Percentiles rank a stretch among this genome's conserved stretches.
These are phyloP conservation scores for Danaus chrysippus DNA, from an alignment of 2,888 invertebrate species.

Conservation along the genomic window DNA sequence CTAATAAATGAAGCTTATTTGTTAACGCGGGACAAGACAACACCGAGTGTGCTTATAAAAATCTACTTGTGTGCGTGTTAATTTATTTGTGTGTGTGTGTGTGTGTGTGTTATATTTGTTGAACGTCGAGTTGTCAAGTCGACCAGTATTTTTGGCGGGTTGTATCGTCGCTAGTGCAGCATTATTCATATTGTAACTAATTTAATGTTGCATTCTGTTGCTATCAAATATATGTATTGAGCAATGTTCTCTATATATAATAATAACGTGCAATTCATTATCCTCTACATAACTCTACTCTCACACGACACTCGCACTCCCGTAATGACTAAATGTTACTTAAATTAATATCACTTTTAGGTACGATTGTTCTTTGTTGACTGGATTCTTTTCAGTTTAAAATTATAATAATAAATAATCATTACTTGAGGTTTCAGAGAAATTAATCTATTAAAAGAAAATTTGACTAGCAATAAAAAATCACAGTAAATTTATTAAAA, in stretches of 20 bases:
- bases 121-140: background rate
- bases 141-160: too few relatives aligned
- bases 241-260: slow-evolving; percentile 1
- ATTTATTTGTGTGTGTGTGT: background rate
- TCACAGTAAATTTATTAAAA: slow-evolving; percentile 40
- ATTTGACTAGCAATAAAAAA: slow-evolving; percentile 49
- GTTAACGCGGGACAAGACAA: slow-evolving; percentile 8
- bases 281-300: slow-evolving; percentile 35
- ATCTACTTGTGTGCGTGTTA: slow-evolving; percentile 5
- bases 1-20: slow-evolving; percentile 7
- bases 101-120: slow-evolving; percentile 2
- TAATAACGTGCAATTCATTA: slow-evolving; percentile 34
- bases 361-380: slow-evolving; percentile 42
- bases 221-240: slow-evolving; percentile 1
- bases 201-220: background rate
- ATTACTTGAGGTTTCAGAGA: background rate
- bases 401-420: background rate
- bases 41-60: slow-evolving; percentile 4
- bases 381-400: background rate
- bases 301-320: slow-evolving; percentile 51
- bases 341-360: slow-evolving; percentile 77
- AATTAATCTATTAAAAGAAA: background rate
- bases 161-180: too few relatives aligned
- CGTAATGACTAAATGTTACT: slow-evolving; percentile 66
- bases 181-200: too few relatives aligned